These are phyloP conservation scores for Orbicella faveolata DNA, from an alignment of 64 coral and sea anemone species.

Conservation along the genomic window DNA sequence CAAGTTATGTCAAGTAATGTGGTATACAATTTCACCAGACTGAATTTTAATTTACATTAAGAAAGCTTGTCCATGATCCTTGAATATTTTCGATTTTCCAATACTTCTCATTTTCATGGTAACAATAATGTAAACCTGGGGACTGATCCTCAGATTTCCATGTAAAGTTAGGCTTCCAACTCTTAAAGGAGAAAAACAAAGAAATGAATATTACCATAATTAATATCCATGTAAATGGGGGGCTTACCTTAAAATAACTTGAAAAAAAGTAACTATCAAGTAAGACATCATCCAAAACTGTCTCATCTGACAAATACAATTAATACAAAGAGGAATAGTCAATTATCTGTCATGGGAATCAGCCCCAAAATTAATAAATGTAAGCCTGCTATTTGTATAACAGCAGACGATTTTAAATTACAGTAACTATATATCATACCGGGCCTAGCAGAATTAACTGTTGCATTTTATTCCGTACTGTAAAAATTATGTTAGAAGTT, in stretches of 20 bases:
- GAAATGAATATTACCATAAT: not conserved
- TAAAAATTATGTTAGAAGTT: not conserved
- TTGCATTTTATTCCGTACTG: not conserved
- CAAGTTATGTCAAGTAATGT: not conserved
- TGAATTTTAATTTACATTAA: not conserved
- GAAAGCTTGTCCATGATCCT: not conserved
- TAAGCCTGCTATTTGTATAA: not conserved
- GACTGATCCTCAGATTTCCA: not conserved
- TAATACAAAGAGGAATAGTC: not conserved
- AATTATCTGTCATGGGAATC: not conserved
- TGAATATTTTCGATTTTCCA: too few species aligned
- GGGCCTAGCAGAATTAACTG: not conserved
- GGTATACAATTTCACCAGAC: not conserved
- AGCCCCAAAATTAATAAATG: not conserved
- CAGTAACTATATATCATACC: not conserved
- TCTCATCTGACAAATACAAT: constrained; percentile 70
- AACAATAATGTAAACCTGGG: not conserved
- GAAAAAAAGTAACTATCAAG: constrained; percentile 99
- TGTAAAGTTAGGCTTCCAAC: too few species aligned
- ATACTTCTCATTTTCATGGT: not conserved
- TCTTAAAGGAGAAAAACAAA: not conserved
- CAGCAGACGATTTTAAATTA: not conserved
- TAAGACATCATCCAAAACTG: constrained; percentile 85
- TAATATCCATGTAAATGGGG: not conserved
- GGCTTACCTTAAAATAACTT: constrained; percentile 94